phyloP scores from a whole-genome alignment of 2,113 vertebrate genomes.

The Pogonocichla stellata region DNA sequence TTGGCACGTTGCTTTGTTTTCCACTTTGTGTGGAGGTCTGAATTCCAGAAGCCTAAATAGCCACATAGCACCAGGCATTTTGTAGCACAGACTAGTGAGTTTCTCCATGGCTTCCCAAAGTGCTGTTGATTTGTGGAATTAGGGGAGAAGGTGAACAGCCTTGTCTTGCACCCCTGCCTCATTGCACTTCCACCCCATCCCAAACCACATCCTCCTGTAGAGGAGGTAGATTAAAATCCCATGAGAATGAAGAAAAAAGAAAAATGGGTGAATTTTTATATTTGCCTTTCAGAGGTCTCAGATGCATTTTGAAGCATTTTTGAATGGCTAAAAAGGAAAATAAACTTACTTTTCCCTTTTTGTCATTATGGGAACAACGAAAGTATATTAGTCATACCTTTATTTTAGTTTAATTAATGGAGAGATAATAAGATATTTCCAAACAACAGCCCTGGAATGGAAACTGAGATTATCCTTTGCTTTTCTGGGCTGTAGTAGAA shows the following conservation, averaged over 20 bases:
- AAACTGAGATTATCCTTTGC: not conserved
- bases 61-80: not conserved
- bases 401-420: not conserved
- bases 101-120: not conserved
- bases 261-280: fast-evolving
- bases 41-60: not conserved
- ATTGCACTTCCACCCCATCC: not conserved
- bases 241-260: fast-evolving
- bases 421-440: not conserved
- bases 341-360: not conserved
- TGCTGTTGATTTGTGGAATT: not conserved
- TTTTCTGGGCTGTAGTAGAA: not conserved
- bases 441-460: not conserved
- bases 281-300: not conserved
- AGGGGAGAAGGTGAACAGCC: not conserved
- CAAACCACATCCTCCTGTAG: not conserved
- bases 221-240: not conserved
- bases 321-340: not conserved
- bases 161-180: not conserved
- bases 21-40: not conserved
- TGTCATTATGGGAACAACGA: not conserved
- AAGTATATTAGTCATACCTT: not conserved
- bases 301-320: not conserved
- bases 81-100: not conserved
- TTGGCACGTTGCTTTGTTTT: not conserved